phyloP scores from a whole-genome alignment of 2,888 invertebrate species.

The Antheraea yamamai region DNA sequence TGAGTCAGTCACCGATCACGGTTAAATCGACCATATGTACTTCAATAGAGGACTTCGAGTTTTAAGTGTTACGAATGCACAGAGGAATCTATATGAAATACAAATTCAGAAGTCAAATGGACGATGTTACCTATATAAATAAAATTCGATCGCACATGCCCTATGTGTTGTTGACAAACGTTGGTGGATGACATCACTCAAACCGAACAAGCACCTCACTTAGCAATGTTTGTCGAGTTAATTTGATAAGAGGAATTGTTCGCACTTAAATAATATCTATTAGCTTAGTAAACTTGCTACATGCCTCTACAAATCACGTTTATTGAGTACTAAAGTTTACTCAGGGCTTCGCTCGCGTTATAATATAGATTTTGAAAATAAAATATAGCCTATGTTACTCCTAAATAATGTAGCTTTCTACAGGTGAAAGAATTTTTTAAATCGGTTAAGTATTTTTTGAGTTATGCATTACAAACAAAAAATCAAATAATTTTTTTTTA shows the following conservation, averaged over 20 bases:
- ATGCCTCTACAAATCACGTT: constrained; percentile 22
- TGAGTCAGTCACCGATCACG: constrained; percentile 39
- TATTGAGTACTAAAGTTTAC: neutral
- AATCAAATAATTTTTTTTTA: too few species aligned
- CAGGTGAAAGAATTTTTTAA: too few species aligned
- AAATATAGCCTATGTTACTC: too few species aligned
- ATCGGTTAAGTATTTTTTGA: too few species aligned
- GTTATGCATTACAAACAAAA: too few species aligned
- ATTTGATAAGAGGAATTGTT: constrained; percentile 50
- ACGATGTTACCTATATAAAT: constrained; percentile 36
- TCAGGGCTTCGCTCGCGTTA: too few species aligned
- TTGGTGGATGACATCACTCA: constrained; percentile 59
- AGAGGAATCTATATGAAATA: neutral
- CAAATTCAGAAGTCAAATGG: constrained; percentile 10
- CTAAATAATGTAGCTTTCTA: too few species aligned
- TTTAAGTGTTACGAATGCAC: neutral
- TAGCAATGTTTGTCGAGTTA: constrained; percentile 49
- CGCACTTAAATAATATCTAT: constrained; percentile 36
- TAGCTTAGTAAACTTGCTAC: constrained; percentile 41
- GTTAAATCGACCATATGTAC: constrained; percentile 25
- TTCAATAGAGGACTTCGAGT: neutral
- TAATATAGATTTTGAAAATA: too few species aligned
- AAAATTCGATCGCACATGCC: constrained; percentile 19
- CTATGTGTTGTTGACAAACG: constrained; percentile 46
- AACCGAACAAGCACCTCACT: constrained; percentile 31